phyloP scores from a whole-genome alignment of 2,113 vertebrate genomes.

The Panurus biarmicus region DNA sequence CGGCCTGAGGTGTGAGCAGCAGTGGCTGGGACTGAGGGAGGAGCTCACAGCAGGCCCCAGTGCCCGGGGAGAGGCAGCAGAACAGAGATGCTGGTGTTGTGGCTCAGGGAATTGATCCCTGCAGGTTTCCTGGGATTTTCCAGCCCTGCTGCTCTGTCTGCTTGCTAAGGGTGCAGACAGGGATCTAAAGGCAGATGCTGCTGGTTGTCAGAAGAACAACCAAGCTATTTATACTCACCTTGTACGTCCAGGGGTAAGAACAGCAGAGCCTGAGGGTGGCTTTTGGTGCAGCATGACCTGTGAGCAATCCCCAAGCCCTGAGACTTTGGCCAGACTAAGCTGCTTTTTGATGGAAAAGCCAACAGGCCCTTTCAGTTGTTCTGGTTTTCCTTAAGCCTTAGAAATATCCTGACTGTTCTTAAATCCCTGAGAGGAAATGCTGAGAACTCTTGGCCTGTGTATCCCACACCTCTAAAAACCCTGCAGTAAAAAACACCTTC shows the following conservation, averaged over 20 bases:
- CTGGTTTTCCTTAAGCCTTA: background rate
- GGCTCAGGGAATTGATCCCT: background rate
- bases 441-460: background rate
- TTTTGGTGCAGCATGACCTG: background rate
- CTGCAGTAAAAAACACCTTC: background rate
- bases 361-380: background rate
- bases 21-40: background rate
- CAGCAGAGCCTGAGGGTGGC: background rate
- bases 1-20: background rate
- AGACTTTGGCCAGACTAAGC: background rate
- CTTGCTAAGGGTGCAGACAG: constrained; percentile 20
- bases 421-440: background rate
- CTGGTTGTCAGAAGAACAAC: background rate
- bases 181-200: background rate
- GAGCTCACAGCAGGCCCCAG: background rate
- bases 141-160: background rate
- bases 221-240: background rate
- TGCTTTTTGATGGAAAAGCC: background rate
- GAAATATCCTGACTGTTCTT: background rate
- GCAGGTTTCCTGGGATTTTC: background rate
- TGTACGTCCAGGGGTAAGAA: background rate
- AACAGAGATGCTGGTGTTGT: rapidly evolving
- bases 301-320: background rate
- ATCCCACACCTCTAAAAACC: background rate
- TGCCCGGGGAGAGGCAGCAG: background rate